Evolutionary conservation across 2,113 vertebrate genomes (phyloP).

Genomic region (Zosterops lateralis): DNA sequence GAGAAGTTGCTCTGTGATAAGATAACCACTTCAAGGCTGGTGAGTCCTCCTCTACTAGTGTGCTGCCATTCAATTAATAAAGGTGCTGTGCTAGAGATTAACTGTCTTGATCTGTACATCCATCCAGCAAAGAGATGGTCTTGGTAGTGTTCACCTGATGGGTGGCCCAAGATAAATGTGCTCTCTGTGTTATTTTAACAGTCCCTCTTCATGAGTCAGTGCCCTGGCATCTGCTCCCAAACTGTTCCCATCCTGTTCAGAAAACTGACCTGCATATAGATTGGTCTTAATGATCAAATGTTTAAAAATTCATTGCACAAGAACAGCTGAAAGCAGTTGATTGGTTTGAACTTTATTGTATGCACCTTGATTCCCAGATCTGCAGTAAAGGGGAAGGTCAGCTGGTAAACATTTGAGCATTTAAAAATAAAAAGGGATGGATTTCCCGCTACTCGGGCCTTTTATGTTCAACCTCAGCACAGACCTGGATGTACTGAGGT

Average conservation of each 20-base stretch:
- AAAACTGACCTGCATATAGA: slow-evolving; percentile 84
- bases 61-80: background rate
- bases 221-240: slow-evolving; percentile 79
- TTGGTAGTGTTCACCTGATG: slow-evolving; percentile 53
- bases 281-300: slow-evolving; percentile 83
- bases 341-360: slow-evolving; percentile 83
- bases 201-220: slow-evolving; percentile 71
- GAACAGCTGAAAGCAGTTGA: slow-evolving; percentile 84
- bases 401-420: slow-evolving; percentile 82
- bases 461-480: slow-evolving; percentile 56
- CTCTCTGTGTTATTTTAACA: slow-evolving; percentile 67
- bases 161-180: slow-evolving; percentile 66
- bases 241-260: slow-evolving; percentile 80
- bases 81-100: slow-evolving; percentile 24
- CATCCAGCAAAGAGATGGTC: slow-evolving; percentile 4
- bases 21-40: background rate
- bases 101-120: slow-evolving; percentile 28
- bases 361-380: slow-evolving; percentile 80
- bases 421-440: slow-evolving; percentile 73
- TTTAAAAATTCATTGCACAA: slow-evolving; percentile 82
- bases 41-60: background rate
- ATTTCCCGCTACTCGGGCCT: slow-evolving; percentile 59
- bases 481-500: slow-evolving; percentile 47
- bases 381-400: slow-evolving; percentile 78
- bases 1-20: background rate